Evolutionary conservation across 2,113 vertebrate genomes (phyloP), one percentile per base, ranked within the genome.

Genomic region (Cyprinus carpio): DNA sequence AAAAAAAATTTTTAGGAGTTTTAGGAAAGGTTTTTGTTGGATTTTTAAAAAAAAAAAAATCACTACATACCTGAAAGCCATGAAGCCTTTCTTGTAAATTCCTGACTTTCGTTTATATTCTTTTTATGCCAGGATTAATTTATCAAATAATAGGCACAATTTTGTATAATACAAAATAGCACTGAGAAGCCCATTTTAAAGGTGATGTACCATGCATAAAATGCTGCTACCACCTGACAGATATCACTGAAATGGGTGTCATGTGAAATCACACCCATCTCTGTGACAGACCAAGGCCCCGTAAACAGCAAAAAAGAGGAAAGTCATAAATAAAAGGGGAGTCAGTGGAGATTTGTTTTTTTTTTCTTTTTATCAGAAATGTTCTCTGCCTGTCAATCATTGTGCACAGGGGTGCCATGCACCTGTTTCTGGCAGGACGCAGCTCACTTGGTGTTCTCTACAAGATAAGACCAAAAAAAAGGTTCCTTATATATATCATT

Each of bases 211-310:
- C 49, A 16, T 43, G 34, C 58, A 62, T 62, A 43, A 64, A 80
- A 40, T 79, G n/a, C 8, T 2, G 23, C 23, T 62, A 40, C 51
- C 31, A 60, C 31, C 31, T 43, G 56, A 80, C 56, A 9, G 20
- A 80, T 43, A 80, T 62, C 20, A 62, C 23, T 79, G 16, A 40
- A 25, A 62, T 79, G 15, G 34, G 23, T 64, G 77, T 80, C 23
- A 11, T 64, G 3, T 27, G 77, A 43, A 62, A 62, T 80, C 56
- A 43, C 34, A 62, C 58, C 77, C 18, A 34, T 43, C 56, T 62
- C 54, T 37, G 54, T 78, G 51, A 78, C 29, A 16, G 54, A 56
- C 34, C 29, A 37, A 78, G 29, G 54, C 29, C 18, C 75, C 13
- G 75, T 78, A 78, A 77, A 77, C 4, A 23, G 18, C 0, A 56